These are phyloP conservation scores for Buteo buteo DNA, from an alignment of 2,113 vertebrate genomes.

Conservation along the genomic window DNA sequence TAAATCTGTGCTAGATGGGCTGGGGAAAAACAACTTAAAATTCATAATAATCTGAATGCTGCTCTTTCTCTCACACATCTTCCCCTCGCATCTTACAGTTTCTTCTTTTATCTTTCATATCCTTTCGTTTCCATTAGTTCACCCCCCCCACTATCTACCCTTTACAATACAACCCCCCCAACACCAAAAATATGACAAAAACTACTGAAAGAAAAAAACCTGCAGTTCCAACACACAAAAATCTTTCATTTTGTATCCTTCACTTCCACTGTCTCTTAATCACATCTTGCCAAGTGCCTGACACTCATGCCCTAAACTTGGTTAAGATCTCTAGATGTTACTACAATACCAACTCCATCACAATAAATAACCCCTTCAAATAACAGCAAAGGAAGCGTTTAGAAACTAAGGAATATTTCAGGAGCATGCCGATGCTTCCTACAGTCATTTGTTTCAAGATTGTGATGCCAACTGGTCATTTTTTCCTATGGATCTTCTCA, in stretches of 20 bases:
- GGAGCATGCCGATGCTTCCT: background rate
- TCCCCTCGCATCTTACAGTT: background rate
- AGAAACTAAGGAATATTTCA: background rate
- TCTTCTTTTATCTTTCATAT: background rate
- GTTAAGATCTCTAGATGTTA: background rate
- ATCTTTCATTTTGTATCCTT: background rate
- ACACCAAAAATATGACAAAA: background rate
- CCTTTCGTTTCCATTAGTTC: background rate
- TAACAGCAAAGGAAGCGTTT: background rate
- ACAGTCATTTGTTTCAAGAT: background rate
- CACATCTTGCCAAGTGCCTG: background rate
- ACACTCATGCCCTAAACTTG: background rate
- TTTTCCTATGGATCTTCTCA: constrained; percentile 2
- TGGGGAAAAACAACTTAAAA: background rate
- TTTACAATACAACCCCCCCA: background rate
- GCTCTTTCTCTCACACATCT: background rate
- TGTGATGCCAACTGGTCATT: background rate
- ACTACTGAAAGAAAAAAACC: background rate
- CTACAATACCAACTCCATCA: background rate
- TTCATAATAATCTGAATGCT: background rate
- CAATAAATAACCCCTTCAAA: background rate
- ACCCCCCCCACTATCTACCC: background rate
- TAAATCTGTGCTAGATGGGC: background rate
- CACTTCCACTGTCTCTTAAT: background rate
- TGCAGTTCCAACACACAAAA: background rate